These are phyloP conservation scores for Proteles cristata DNA, from an alignment of 2,113 vertebrate species.

Conservation along the genomic window DNA sequence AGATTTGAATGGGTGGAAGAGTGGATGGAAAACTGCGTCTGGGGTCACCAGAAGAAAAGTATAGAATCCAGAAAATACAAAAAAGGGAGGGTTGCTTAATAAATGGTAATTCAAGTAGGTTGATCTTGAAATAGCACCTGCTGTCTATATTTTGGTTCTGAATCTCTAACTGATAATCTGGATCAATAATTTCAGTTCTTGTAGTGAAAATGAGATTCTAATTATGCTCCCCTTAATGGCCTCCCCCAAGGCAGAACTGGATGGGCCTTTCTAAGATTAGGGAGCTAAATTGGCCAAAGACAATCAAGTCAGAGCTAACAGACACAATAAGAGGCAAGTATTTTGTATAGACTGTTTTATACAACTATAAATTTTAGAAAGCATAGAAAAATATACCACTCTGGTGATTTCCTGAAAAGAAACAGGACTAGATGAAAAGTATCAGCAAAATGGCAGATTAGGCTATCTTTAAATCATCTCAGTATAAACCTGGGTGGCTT, in stretches of 20 bases:
- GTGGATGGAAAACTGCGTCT: not conserved
- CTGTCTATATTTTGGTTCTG: not conserved
- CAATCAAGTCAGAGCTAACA: constrained; percentile 34
- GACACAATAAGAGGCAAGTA: constrained; percentile 16
- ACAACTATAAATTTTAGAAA: not conserved
- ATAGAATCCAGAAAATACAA: not conserved
- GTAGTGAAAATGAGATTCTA: not conserved
- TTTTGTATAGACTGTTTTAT: constrained; percentile 12
- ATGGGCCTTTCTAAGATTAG: constrained; percentile 9
- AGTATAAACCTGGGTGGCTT: not conserved
- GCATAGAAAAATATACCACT: not conserved
- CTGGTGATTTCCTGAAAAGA: constrained; percentile 47
- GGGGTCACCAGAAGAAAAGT: not conserved
- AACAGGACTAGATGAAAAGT: not conserved
- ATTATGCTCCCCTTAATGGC: not conserved
- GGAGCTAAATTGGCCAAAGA: not conserved
- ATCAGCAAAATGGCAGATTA: not conserved
- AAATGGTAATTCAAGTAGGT: not conserved
- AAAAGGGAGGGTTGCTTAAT: not conserved
- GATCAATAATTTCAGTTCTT: constrained; percentile 38
- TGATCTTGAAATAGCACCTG: not conserved
- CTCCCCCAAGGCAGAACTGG: constrained; percentile 12
- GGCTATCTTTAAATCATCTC: constrained; percentile 27
- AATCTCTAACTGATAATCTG: constrained; percentile 28
- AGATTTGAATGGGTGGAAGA: not conserved